A percentile compares a stretch with the other conserved stretches of the same genome.
Conservation (phyloP, 2,797 vertebrate genomes). For the Pelochelys cantorii region DNA sequence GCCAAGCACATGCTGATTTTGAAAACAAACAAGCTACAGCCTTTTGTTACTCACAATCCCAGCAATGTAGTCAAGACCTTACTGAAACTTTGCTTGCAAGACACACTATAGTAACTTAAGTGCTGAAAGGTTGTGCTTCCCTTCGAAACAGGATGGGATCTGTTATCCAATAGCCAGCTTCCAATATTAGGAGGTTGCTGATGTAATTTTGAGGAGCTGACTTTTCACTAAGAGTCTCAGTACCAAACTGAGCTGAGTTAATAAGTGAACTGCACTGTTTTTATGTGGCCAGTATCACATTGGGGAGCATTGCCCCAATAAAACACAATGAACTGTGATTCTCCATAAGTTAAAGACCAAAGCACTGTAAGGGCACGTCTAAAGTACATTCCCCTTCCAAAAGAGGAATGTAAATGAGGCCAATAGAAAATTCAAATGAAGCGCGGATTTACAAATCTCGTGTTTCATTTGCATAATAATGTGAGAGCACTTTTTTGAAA, state of each 20-base stretch:
- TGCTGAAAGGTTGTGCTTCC: neutral
- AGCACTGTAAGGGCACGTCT: neutral
- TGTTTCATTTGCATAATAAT: no score
- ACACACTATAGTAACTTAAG: conserved; percentile 32
- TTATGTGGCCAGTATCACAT: neutral
- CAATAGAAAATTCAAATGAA: no score
- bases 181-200: neutral
- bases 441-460: no score
- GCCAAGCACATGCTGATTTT: conserved; percentile 46
- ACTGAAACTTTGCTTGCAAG: conserved; percentile 55
- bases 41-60: conserved; percentile 63
- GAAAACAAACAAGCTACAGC: conserved; percentile 62
- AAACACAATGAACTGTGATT: neutral
- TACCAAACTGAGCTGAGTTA: neutral
- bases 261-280: neutral
- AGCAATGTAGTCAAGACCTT: conserved; percentile 60
- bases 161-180: neutral
- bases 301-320: neutral
- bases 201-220: neutral
- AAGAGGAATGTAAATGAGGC: no score
- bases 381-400: no score
- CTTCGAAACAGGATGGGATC: conserved; percentile 32
- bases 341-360: neutral
- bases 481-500: no score
- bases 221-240: neutral